Conservation (phyloP, 2,888 invertebrate genomes). For the Watsonalla binaria region DNA sequence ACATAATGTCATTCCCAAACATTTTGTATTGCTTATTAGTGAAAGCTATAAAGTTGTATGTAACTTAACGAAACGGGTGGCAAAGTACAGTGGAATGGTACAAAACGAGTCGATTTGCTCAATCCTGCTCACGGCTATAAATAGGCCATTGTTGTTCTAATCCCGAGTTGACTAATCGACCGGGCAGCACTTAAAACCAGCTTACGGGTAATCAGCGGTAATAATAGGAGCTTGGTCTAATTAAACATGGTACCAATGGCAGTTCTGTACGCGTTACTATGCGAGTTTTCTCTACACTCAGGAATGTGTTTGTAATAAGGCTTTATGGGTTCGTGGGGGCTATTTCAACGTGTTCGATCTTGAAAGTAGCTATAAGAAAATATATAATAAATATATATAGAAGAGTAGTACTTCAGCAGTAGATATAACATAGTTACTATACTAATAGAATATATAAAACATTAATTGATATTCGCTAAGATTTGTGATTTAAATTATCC, state of each 20-base stretch:
- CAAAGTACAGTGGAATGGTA: conserved; percentile 11
- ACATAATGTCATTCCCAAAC: too few relatives aligned
- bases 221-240: conserved; percentile 41
- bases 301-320: conserved; percentile 3
- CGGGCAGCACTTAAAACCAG: conserved; percentile 15
- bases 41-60: too few relatives aligned
- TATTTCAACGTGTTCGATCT: conserved; percentile 2
- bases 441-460: too few relatives aligned
- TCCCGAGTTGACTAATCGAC: conserved; percentile 63
- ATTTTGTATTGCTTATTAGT: too few relatives aligned
- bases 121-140: conserved; percentile 41
- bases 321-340: conserved; percentile 6
- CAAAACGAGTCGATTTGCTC: conserved; percentile 49
- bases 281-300: conserved; percentile 13
- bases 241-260: conserved; percentile 35
- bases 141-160: conserved; percentile 68
- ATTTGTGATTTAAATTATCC: too few relatives aligned
- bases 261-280: conserved; percentile 11
- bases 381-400: too few relatives aligned
- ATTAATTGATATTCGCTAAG: too few relatives aligned
- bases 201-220: conserved; percentile 38
- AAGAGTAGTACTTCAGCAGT: too few relatives aligned
- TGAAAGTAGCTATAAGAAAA: too few relatives aligned
- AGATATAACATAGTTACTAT: too few relatives aligned
- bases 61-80: neutral